phyloP scores from a whole-genome alignment of 2,797 vertebrate genomes.

The Bradypodion pumilum region DNA sequence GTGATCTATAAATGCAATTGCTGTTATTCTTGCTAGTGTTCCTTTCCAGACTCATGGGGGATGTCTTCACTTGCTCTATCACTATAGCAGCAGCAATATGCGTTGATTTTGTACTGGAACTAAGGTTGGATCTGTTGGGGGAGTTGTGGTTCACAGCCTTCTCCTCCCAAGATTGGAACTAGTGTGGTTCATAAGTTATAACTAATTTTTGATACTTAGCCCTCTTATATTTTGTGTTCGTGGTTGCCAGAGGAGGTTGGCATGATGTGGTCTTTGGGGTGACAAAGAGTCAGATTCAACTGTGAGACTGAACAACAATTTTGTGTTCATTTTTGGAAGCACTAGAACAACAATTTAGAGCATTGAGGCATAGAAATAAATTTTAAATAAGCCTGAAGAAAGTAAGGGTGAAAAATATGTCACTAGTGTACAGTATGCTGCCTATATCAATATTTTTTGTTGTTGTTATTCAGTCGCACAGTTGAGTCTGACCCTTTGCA shows the following conservation, averaged over 20 bases:
- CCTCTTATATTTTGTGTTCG: background rate
- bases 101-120: background rate
- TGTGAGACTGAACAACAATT: too few relatives aligned
- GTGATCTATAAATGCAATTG: too few relatives aligned
- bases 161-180: background rate
- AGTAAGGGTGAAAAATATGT: background rate
- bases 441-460: too few relatives aligned
- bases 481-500: too few relatives aligned
- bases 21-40: too few relatives aligned
- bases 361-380: too few relatives aligned
- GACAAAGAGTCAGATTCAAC: too few relatives aligned
- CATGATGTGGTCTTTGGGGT: too few relatives aligned
- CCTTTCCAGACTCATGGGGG: too few relatives aligned
- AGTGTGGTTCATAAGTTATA: background rate
- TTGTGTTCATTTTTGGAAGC: background rate
- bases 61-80: too few relatives aligned
- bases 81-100: background rate
- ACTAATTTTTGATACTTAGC: background rate
- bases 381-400: background rate
- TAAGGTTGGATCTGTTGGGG: background rate
- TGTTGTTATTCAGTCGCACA: too few relatives aligned
- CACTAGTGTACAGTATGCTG: background rate
- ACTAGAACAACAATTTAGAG: background rate
- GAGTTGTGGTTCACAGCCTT: background rate
- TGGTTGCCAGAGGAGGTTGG: too few relatives aligned